Conservation (phyloP, 2,888 invertebrate genomes). For the Cephus runcator region DNA sequence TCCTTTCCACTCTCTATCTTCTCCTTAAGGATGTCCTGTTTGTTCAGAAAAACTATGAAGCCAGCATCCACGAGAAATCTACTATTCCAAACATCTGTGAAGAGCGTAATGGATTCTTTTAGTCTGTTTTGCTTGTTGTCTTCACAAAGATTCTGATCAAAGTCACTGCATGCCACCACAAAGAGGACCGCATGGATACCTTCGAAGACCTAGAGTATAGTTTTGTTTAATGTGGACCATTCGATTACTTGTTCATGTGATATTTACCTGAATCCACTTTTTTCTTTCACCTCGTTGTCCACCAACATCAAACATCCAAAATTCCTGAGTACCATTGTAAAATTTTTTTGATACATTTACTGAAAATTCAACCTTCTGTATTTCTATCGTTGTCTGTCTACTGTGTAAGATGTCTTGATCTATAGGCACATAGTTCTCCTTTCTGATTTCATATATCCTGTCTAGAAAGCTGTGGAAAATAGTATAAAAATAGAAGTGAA, state of each 20-base stretch:
- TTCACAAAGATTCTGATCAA: slow-evolving; percentile 80
- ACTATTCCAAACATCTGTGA: slow-evolving; percentile 83
- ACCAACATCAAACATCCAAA: slow-evolving; percentile 88
- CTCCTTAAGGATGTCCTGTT: slow-evolving; percentile 79
- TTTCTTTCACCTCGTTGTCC: slow-evolving; percentile 84
- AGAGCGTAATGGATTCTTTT: slow-evolving; percentile 77
- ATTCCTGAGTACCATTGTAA: slow-evolving; percentile 77
- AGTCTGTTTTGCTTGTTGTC: slow-evolving; percentile 77
- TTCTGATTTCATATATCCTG: slow-evolving; percentile 74
- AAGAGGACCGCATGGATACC: slow-evolving; percentile 85
- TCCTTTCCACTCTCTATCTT: slow-evolving; percentile 77
- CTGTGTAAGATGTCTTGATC: slow-evolving; percentile 83
- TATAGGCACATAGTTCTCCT: slow-evolving; percentile 75
- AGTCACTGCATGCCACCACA: slow-evolving; percentile 83
- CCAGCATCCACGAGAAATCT: slow-evolving; percentile 81
- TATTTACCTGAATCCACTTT: slow-evolving; percentile 80
- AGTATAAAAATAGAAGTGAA: neutral
- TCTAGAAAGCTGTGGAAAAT: slow-evolving; percentile 76
- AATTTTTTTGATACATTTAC: slow-evolving; percentile 77
- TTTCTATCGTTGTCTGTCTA: slow-evolving; percentile 78
- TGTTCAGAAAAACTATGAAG: slow-evolving; percentile 84
- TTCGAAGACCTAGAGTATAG: slow-evolving; percentile 75
- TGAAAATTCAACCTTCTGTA: slow-evolving; percentile 80
- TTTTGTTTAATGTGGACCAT: neutral
- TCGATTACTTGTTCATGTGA: slow-evolving; percentile 3